These are phyloP conservation scores for Holotrichia oblita DNA, from an alignment of 1,140 invertebrate genomes.

Conservation along the genomic window DNA sequence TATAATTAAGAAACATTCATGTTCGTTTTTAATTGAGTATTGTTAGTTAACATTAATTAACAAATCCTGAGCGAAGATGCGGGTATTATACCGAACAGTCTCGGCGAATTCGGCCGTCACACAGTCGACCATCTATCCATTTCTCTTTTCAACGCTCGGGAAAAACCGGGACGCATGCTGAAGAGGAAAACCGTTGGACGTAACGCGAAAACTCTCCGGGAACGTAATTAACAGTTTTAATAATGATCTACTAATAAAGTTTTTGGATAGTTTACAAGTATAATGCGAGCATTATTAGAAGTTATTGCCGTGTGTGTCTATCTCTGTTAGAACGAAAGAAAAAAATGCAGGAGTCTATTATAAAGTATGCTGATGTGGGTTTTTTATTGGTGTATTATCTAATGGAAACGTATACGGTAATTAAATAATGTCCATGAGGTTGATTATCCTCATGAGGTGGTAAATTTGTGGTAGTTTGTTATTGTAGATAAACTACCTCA, in stretches of 20 bases:
- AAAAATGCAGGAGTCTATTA: neutral
- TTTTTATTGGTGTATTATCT: conserved; percentile 16
- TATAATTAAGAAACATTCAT: conserved; percentile 36
- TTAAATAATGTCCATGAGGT: neutral
- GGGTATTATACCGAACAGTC: conserved; percentile 5
- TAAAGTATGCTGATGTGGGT: conserved; percentile 15
- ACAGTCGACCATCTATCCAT: neutral
- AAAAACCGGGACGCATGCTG: neutral
- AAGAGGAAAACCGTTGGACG: conserved; percentile 11
- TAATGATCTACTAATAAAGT: conserved; percentile 45
- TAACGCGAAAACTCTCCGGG: conserved; percentile 33
- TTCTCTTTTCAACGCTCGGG: neutral
- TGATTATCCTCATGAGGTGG: too few species aligned
- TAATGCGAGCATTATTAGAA: conserved; percentile 42
- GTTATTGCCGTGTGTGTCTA: conserved; percentile 35
- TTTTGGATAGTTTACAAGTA: conserved; percentile 43
- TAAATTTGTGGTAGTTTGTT: too few species aligned
- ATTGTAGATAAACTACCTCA: too few species aligned
- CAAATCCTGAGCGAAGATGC: conserved; percentile 27
- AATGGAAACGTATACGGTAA: neutral
- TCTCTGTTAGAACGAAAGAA: neutral
- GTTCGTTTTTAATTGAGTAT: conserved; percentile 36
- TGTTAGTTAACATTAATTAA: conserved; percentile 37
- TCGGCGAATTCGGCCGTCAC: conserved; percentile 8
- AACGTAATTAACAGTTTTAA: conserved; percentile 45